Evolutionary conservation across 2,888 invertebrate genomes (phyloP), one percentile per base, ranked within the genome.

Genomic region (Yponomeuta sedellus): DNA sequence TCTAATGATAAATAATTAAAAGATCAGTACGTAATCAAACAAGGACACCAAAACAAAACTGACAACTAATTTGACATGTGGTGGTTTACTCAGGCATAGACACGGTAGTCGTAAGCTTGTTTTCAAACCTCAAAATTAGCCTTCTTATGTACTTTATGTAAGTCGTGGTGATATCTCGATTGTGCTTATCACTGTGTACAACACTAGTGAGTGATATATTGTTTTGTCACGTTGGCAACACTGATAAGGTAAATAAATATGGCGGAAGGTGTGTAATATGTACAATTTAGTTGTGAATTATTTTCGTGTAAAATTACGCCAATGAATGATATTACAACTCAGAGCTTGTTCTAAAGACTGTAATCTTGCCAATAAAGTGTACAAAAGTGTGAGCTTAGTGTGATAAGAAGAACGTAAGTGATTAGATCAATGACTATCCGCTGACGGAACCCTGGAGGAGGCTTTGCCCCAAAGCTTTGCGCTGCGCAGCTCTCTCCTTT

Each of bases 181-280:
- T 52, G 16, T 5, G 44, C 16, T 16, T 16, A 3, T 8, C 1
- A 2, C 2, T 16, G 5, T 4, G 3, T 16, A 3, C 44, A 52
- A 52, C 44, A 12, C 44, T 52, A 52, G 3, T 52, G 34, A 34
- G 3, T 16, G 44, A 12, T 52, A 52, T 52, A 16, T 52, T 52
- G 12, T 52, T 44, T 12, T 44, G 44, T 44, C 44, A 52, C 3
- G 44, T 56, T 74, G 74, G 78, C 73, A 77, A 78, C 75, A 76
- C 73, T 75, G 64, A 67, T 25, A 75, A 81, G 72, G 87, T 88
- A 89, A 89, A 90, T 88, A 88, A 90, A 88, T 88, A 89, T 90
- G 89, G 88, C 89, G 79, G 72, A 70, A 77, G 81, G 78, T 76
- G 79, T 79, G 77, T 75, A 70, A 66, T 22, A 28, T 34, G 34